Evolutionary conservation across 1,140 invertebrate genomes (phyloP).

Genomic region (Cydia strobilella): DNA sequence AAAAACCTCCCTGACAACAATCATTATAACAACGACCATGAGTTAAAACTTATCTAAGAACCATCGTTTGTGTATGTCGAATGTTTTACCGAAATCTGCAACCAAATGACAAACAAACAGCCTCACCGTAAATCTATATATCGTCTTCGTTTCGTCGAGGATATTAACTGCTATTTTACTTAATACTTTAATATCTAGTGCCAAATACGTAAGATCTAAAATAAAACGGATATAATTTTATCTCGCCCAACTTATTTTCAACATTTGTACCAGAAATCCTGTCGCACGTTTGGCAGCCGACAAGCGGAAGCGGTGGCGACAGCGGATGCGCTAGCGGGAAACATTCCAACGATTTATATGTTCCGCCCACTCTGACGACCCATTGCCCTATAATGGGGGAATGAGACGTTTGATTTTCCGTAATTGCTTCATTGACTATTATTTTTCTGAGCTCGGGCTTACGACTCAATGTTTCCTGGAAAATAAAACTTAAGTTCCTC

Average conservation of each 20-base stretch:
- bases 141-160: no score
- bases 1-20: no score
- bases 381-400: neutral
- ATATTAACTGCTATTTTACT: no score
- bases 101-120: no score
- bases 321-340: constrained; percentile 8
- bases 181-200: neutral
- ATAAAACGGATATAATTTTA: neutral
- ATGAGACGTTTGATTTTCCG: constrained; percentile 23
- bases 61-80: no score
- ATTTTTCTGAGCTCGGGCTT: neutral
- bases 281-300: constrained; percentile 14
- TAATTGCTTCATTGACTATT: neutral
- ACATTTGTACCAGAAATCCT: neutral
- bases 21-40: no score
- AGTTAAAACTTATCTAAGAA: no score
- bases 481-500: neutral
- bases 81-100: no score
- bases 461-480: neutral
- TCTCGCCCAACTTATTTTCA: neutral
- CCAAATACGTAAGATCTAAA: neutral
- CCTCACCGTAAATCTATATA: no score
- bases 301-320: constrained; percentile 14
- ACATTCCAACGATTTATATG: constrained; percentile 5
- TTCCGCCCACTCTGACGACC: constrained; percentile 6